phyloP scores from a whole-genome alignment of 2,797 vertebrate genomes.

The Gymnoscopelus microlampas region DNA sequence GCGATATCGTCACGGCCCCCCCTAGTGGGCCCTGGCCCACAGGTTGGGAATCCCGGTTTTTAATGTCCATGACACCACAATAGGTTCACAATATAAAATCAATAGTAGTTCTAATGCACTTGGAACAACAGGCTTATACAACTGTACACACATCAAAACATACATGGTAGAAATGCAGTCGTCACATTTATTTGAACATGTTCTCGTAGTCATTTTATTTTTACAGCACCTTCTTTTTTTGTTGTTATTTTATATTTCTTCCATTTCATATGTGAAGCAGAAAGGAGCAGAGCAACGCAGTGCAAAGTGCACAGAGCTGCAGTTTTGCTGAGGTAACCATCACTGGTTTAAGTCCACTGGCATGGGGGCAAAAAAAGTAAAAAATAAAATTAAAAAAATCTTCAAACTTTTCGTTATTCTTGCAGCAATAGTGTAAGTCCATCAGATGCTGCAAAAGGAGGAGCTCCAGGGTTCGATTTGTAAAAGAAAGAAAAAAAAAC shows the following conservation, averaged over 20 bases:
- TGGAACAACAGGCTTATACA: conserved; percentile 70
- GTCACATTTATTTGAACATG: conserved; percentile 74
- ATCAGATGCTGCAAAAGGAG: conserved; percentile 39
- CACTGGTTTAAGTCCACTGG: conserved; percentile 74
- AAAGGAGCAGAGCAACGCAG: conserved; percentile 55
- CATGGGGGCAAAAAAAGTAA: conserved; percentile 55
- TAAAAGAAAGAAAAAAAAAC: too few relatives aligned
- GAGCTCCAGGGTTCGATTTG: too few relatives aligned
- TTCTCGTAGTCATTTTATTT: conserved; percentile 72
- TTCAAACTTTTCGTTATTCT: neutral
- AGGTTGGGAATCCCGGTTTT: conserved; percentile 16
- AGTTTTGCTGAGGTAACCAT: conserved; percentile 80
- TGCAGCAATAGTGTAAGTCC: conserved; percentile 60
- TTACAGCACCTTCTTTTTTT: conserved; percentile 78
- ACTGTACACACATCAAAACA: conserved; percentile 74
- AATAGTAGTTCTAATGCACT: conserved; percentile 85
- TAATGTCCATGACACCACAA: conserved; percentile 44
- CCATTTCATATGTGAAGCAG: conserved; percentile 65
- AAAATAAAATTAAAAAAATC: conserved; percentile 25
- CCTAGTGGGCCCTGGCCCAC: conserved; percentile 26
- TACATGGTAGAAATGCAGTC: conserved; percentile 75
- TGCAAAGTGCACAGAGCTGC: conserved; percentile 41
- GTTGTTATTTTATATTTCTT: conserved; percentile 37
- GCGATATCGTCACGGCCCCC: conserved; percentile 4
- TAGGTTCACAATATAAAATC: conserved; percentile 74